Evolutionary conservation across 1,140 invertebrate genomes (phyloP), one percentile per base, ranked within the genome.

Genomic region (Ooceraea biroi): DNA sequence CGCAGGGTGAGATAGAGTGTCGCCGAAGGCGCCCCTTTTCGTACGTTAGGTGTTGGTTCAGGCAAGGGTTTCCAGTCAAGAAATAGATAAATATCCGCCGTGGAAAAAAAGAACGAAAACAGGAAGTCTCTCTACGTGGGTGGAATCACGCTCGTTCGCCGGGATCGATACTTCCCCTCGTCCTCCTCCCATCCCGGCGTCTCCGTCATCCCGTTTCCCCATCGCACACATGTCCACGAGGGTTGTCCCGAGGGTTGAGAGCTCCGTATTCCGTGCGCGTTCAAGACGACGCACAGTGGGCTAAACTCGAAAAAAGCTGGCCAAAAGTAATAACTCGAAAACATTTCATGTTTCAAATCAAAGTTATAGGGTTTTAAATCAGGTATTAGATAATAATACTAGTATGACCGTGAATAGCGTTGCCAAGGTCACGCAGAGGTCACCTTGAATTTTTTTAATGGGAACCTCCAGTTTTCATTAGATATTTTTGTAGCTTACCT

Each of bases 21-120:
- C 87, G 60, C 87, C 72, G 83, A 82, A 89, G 89, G 90, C 84
- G 88, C 85, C 89, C 88, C 77, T 88, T 91, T 91, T 90, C 85
- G 65, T 87, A 68, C 85, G 82, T 80, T 78, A 90, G 88, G 82
- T 89, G 88, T 90, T 91, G 86, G 69, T 89, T 91, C 90, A 89
- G 90, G 88, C 87, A 92, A 92, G 89, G 91, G 87, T 91, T 90
- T 88, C 68, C 36, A 36, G 36, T 7, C 7, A 66, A 85, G 85
- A 90, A 90, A 88, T 87, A 90, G 88, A 92, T 92, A 92, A 92
- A 92, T 90, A 91, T 91, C 84, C 41, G 83, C 74, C 22, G 46
- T 58, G 82, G 85, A 87, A 90, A 88, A 85, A 88, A 91, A 91
- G 91, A 92, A 91, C 78, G 85, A 87, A 90, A 88, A 85, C 90